Base-by-base conservation (phyloP, 2,113 vertebrate genomes). In the Rafetus swinhoei region DNA sequence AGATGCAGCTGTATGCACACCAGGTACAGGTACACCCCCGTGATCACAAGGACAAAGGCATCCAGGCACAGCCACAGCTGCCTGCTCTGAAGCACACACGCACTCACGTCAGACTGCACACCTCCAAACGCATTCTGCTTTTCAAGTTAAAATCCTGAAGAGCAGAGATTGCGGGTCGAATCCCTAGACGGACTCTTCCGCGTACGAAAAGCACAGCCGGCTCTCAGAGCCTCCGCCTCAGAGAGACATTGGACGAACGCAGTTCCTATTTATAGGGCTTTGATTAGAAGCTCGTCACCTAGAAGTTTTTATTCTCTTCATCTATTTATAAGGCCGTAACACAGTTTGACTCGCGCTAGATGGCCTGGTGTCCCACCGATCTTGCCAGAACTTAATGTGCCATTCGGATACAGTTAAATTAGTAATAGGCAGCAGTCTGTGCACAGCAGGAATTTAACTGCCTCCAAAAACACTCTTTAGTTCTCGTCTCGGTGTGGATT, bases 301-400 rank as follows among this genome's bases (percentile, higher is more conserved):
- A 16, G 0, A 92, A 95, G 95, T 93, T 97, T 96, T 95, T 95
- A 97, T 97, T 97, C 96, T 94, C 85, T 96, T 97, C 92, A 97
- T 97, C 96, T 97, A 95, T 97, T 97, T 97, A 95, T 95, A 97
- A 97, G 97, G 95, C 97, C 94, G 87, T 97, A 96, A 97, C 96
- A 50, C 97, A 96, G 97, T 97, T 95, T 96, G 97, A 97, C 88
- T 90, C 79, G 90, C 95, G 93, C 91, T 90, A 79, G 92, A 95
- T 92, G 88, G 92, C 87, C 93, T 55, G 60, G 87, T 96, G 95
- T 90, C 97, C 97, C 96, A 96, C 91, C 22, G 93, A 94, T 90
- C 95, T 76, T 94, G 93, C 95, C 96, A 95, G 96, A 96, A 96
- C 90, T 96, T 97, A 93, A 97, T 96, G 97, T 97, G 96, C 96